phyloP scores from a whole-genome alignment of 2,113 vertebrate genomes.

The Labeo catla region DNA sequence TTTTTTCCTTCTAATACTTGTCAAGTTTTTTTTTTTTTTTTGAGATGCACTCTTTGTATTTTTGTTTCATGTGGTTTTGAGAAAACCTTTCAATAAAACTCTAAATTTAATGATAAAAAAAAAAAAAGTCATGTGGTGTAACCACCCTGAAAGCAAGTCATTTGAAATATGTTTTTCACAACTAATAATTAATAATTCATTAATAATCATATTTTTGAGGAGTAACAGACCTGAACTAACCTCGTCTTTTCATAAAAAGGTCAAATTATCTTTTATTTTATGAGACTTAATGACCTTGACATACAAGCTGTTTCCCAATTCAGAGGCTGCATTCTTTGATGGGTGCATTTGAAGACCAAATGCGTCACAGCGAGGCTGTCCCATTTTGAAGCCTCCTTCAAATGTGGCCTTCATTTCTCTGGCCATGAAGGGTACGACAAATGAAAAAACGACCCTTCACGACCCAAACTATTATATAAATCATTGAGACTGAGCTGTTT shows the following conservation, averaged over 20 bases:
- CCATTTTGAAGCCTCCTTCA: background rate
- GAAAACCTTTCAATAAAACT: no score
- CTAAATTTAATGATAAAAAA: no score
- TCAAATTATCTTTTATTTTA: background rate
- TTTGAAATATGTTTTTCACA: background rate
- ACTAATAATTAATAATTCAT: no score
- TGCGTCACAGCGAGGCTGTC: background rate
- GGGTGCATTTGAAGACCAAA: background rate
- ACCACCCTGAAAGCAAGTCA: no score
- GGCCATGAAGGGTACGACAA: background rate
- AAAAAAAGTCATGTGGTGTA: no score
- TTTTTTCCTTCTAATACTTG: no score
- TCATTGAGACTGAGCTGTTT: no score
- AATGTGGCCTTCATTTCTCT: background rate
- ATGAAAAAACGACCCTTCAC: background rate
- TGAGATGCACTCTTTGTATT: no score
- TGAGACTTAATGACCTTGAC: background rate
- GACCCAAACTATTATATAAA: background rate
- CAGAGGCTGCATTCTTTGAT: background rate
- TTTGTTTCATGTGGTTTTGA: no score
- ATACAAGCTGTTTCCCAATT: background rate
- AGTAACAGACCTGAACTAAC: background rate
- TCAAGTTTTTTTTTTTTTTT: no score
- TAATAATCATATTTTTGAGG: no score
- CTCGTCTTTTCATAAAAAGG: background rate